Evolutionary conservation across 1,140 invertebrate species (phyloP), one percentile per base, ranked within the genome.

Genomic region (Drosophila persimilis): DNA sequence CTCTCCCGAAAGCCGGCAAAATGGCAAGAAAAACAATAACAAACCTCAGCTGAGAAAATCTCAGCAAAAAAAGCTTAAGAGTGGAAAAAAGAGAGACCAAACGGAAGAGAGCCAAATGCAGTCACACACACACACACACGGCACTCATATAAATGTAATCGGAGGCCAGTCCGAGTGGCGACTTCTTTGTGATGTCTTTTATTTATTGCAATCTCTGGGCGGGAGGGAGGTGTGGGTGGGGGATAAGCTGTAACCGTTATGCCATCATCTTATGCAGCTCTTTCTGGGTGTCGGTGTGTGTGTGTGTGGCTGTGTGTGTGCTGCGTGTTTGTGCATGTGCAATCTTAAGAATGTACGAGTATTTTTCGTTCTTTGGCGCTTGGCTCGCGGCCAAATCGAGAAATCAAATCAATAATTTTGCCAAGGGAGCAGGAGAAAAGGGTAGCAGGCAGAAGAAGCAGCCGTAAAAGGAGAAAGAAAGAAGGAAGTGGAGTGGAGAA

Each of bases 11-110:
- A 88, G 59, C 81, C 81, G 81, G 81, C 81, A 86, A 81, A 83
- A 81, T 44, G 53, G 61, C 52, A 86, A 81, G 69, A 80, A 85
- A 85, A 85, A 85, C 81, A 85, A 85, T 85, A 85, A 85, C 83
- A 85, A 85, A 85, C 67, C 80, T 71, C 81, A 85, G 81, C 81
- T 85, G 81, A 76, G 83, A 64, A 81, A 80, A 73, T 48, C 48
- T 55, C 61, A 26, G 39, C 9, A 3, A 11, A 51, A 60, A 73
- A 77, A 50, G 47, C 80, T 70, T 86, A 80, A 85, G 81, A 86
- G 80, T 52, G 24, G 54, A 77, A 59, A 76, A 62, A 46, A 50
- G 15, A 17, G 20, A 39, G 44, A 17, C 17, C 9, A 24, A 35
- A 26, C 8, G 8, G 59, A 61, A 80, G 51, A 70, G 56, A 45